These are phyloP conservation scores for Siniperca undulata DNA, from an alignment of 2,797 vertebrate genomes.

Conservation along the genomic window DNA sequence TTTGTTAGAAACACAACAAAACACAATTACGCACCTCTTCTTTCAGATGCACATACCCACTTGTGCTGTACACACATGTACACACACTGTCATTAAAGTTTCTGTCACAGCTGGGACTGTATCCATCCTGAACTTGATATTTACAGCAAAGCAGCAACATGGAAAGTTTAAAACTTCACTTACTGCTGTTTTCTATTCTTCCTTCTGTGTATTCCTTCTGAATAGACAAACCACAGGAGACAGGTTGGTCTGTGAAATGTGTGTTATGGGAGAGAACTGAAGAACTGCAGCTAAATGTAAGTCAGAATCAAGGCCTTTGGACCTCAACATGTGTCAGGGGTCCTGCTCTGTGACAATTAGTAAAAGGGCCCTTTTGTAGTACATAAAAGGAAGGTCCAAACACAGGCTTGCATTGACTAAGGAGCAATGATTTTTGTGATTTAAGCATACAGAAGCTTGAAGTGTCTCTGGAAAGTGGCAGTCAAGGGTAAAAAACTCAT, in stretches of 20 bases:
- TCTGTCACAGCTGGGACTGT: slow-evolving; percentile 6
- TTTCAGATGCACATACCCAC: background rate
- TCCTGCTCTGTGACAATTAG: slow-evolving; percentile 6
- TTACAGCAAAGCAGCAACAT: slow-evolving; percentile 8
- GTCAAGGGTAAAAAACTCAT: slow-evolving; percentile 65
- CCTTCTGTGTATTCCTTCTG: slow-evolving; percentile 4
- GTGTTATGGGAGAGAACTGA: slow-evolving; percentile 16
- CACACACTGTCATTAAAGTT: slow-evolving; percentile 1
- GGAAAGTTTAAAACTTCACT: slow-evolving; percentile 15
- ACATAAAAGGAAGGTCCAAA: background rate
- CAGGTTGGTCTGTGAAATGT: background rate
- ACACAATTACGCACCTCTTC: background rate
- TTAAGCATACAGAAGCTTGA: slow-evolving; percentile 12
- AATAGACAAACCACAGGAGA: background rate
- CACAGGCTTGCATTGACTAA: background rate
- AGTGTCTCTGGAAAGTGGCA: slow-evolving; percentile 43
- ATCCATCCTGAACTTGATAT: slow-evolving; percentile 8
- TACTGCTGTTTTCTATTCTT: background rate
- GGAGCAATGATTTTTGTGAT: slow-evolving; percentile 22
- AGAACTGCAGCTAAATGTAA: slow-evolving; percentile 1
- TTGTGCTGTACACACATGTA: background rate
- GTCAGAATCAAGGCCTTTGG: slow-evolving; percentile 15
- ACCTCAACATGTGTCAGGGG: background rate
- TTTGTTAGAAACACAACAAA: background rate
- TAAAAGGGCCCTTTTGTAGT: background rate